Conservation (phyloP, 2,113 vertebrate genomes). For the Labrus mixtus region DNA sequence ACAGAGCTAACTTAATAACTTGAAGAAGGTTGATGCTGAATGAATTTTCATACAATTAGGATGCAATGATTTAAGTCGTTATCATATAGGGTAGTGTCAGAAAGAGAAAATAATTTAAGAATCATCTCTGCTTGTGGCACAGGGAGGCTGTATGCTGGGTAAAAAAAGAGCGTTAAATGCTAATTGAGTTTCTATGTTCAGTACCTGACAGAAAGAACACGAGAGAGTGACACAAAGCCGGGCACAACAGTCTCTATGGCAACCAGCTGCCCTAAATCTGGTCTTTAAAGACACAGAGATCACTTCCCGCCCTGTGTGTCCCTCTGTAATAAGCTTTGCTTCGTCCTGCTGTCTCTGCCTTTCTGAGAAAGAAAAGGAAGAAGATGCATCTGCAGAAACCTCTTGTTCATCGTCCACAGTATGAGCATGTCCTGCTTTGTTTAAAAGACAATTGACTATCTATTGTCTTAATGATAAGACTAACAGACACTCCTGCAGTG, state of each 20-base stretch:
- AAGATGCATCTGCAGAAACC: not conserved
- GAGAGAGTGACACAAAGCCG: slow-evolving; percentile 19
- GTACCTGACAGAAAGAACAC: slow-evolving; percentile 13
- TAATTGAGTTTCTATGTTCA: not conserved
- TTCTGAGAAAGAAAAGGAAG: not conserved
- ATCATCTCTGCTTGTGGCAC: not conserved
- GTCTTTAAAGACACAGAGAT: slow-evolving; percentile 17
- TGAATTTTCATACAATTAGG: too few relatives aligned
- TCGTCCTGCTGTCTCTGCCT: not conserved
- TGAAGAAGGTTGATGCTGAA: not conserved
- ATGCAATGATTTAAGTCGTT: too few relatives aligned
- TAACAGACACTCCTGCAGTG: too few relatives aligned
- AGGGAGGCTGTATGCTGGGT: not conserved
- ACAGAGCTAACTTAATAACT: not conserved
- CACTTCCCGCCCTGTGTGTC: not conserved
- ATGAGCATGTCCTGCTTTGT: too few relatives aligned
- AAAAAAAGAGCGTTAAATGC: not conserved
- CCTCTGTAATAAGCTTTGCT: slow-evolving; percentile 37
- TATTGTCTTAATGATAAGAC: too few relatives aligned
- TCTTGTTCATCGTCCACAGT: too few relatives aligned
- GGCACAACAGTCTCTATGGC: slow-evolving; percentile 44
- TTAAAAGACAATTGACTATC: too few relatives aligned
- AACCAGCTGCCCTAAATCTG: slow-evolving; percentile 52
- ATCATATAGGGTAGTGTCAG: not conserved
- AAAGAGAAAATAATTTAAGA: not conserved